A percentile compares a stretch with the other conserved stretches of the same genome.
Conservation (phyloP, 2,113 vertebrate species). For the Plotosus lineatus region DNA sequence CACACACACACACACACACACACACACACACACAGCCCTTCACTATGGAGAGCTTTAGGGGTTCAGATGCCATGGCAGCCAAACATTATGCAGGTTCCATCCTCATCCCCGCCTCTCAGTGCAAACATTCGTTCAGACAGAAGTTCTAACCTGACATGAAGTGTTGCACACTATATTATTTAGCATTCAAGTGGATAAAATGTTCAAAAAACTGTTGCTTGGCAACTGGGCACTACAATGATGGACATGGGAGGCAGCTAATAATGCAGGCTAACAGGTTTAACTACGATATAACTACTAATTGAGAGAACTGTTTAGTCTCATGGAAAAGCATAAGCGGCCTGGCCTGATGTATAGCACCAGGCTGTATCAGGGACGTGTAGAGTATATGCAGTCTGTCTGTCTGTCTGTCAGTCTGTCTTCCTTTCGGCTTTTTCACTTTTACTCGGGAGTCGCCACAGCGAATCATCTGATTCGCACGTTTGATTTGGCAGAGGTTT, state of each 20-base stretch:
- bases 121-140: not conserved
- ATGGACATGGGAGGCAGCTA: not conserved
- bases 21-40: conserved; percentile 41
- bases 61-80: conserved; percentile 27
- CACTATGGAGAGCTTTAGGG: conserved; percentile 79
- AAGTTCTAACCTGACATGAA: not conserved
- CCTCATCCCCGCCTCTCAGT: conserved; percentile 11
- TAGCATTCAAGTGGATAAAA: not conserved
- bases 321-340: not conserved
- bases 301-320: not conserved
- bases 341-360: not conserved
- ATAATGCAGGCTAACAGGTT: not conserved
- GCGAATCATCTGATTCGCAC: too few species aligned
- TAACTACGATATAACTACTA: not conserved
- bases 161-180: not conserved
- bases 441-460: too few species aligned
- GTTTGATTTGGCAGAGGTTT: too few species aligned
- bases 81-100: not conserved
- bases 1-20: conserved; percentile 31
- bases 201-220: conserved; percentile 5
- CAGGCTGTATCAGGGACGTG: not conserved
- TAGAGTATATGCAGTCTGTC: too few species aligned
- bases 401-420: too few species aligned
- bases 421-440: too few species aligned
- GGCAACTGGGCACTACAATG: not conserved